Evolutionary conservation across 2,113 vertebrate species (phyloP), one percentile per base, ranked within the genome.

Genomic region (Campylorhamphus procurvoides): DNA sequence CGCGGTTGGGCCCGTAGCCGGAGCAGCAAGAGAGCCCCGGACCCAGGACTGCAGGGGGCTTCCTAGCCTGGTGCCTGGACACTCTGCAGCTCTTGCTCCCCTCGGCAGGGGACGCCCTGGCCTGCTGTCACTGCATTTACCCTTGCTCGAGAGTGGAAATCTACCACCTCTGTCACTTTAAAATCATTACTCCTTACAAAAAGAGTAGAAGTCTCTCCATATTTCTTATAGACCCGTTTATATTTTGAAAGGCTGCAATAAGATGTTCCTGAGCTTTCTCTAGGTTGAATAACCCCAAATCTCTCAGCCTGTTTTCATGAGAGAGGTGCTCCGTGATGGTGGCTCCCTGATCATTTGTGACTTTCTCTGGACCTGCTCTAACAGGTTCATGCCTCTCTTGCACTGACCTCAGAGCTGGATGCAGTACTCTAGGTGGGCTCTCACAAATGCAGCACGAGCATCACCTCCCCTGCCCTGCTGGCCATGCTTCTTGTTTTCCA

Each of bases 331-430:
- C 14, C 49, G 39, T 40, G 40, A 40, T 40, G 40, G 40, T 40
- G 40, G 18, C 9, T 6, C 12, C 13, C 17, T 0, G 1, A 18
- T 5, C 1, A 37, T n/a, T 40, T n/a, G 12, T 44, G 33, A 17
- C 19, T 19, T 81, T 20, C 15, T 89, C 42, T 46, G 33, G 31
- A 75, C 37, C 17, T 6, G 3, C 35, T 79, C 5, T 4, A 28
- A n/a, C 6, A 84, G 15, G 4, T 29, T 49, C 25, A 18, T 23
- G 42, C 22, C 16, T 24, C 29, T 39, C 23, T 63, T 17, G 18
- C 11, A 7, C 18, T 27, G 35, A 24, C 14, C 17, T 6, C 68
- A 50, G 35, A 79, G 42, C 12, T 50, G 40, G 12, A 39, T 0
- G 2, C 20, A 29, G 2, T 23, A 12, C 40, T 74, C 4, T 31